Percentiles rank a stretch among this genome's conserved stretches.
Conservation (phyloP, 2,888 invertebrate species). For the Cyaniris semiargus region DNA sequence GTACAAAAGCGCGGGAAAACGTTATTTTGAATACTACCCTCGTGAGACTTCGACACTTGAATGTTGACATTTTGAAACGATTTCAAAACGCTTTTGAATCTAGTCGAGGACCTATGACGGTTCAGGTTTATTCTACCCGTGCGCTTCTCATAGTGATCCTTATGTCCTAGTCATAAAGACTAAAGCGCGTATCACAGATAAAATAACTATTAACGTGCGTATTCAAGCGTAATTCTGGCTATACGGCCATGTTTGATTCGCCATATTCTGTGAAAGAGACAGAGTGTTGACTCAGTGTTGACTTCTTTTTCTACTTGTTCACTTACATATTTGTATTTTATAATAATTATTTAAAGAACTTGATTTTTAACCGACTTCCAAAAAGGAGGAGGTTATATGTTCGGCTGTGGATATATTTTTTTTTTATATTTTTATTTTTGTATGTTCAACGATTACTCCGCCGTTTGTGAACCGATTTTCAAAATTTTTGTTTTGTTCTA, state of each 20-base stretch:
- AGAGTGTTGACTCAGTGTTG: too few relatives aligned
- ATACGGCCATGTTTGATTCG: background rate
- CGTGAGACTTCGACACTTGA: slow-evolving; percentile 12
- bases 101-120: background rate
- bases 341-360: too few relatives aligned
- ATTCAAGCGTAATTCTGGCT: background rate
- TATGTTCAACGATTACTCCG: too few relatives aligned
- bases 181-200: background rate
- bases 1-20: background rate
- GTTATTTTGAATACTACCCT: slow-evolving; percentile 4
- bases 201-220: background rate
- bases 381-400: too few relatives aligned
- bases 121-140: background rate
- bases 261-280: background rate
- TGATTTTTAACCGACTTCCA: too few relatives aligned
- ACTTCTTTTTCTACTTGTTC: background rate
- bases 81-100: slow-evolving; percentile 13
- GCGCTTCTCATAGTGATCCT: background rate
- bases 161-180: background rate
- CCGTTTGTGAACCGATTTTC: too few relatives aligned
- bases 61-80: slow-evolving; percentile 19
- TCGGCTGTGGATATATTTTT: too few relatives aligned
- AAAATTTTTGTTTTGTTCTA: too few relatives aligned
- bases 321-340: background rate
- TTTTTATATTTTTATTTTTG: too few relatives aligned